A percentile compares a stretch with the other conserved stretches of the same genome.
These are phyloP conservation scores for human DNA, from an alignment of 2,113 vertebrate genomes.

Conservation along the genomic window DNA sequence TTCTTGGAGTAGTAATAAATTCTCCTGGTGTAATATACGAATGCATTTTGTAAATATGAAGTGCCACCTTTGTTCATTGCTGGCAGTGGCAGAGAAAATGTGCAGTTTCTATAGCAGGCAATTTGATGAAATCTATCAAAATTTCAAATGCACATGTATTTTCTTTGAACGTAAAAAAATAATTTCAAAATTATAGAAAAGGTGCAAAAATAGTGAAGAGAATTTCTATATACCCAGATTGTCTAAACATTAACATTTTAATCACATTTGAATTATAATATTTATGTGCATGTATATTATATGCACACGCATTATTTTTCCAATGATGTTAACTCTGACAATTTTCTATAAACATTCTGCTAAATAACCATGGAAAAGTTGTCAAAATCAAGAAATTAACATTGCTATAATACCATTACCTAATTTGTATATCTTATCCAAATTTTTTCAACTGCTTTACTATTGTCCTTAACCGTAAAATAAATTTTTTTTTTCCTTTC, in stretches of 20 bases:
- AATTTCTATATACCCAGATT: background rate
- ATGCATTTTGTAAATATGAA: constrained; percentile 5
- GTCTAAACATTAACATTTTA: background rate
- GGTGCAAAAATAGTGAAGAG: constrained; percentile 3
- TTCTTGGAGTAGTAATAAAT: constrained; percentile 9
- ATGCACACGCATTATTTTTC: background rate
- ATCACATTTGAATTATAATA: background rate
- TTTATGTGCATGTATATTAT: background rate
- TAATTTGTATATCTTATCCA: background rate
- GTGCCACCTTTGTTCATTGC: background rate
- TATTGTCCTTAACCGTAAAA: background rate
- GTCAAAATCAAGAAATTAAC: background rate
- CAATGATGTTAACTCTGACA: background rate
- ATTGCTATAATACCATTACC: background rate
- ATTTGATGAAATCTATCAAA: background rate
- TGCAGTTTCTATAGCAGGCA: background rate
- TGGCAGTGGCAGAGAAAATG: background rate
- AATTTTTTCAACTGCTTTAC: background rate
- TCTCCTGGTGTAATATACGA: background rate
- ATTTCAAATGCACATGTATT: background rate
- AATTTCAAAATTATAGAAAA: constrained; percentile 24
- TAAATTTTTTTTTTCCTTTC: background rate
- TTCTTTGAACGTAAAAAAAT: constrained; percentile 37
- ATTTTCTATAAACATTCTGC: background rate
- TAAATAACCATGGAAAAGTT: background rate